These are phyloP conservation scores for Lochmaea capreae DNA, from an alignment of 2,888 invertebrate species.

Conservation along the genomic window DNA sequence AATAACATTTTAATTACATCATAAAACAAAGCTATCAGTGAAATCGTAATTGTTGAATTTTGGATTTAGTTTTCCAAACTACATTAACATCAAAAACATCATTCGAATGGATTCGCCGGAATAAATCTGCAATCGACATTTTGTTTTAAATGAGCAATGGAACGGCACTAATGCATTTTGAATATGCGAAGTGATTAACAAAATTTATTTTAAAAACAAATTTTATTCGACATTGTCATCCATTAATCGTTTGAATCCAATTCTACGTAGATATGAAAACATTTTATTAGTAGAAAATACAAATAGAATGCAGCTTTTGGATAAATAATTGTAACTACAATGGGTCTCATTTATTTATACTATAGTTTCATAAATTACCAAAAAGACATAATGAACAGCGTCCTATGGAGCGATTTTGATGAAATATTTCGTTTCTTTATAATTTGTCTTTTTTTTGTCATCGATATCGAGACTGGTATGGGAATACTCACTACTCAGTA, in stretches of 20 bases:
- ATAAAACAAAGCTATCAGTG: background rate
- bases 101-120: background rate
- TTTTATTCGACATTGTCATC: background rate
- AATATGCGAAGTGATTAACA: background rate
- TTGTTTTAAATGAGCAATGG: background rate
- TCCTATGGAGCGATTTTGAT: no score
- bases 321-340: background rate
- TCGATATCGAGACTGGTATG: no score
- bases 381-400: no score
- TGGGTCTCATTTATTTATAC: no score
- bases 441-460: no score
- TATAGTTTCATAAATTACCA: no score
- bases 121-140: constrained; percentile 7
- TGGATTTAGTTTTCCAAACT: background rate
- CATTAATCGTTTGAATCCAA: background rate
- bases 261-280: background rate
- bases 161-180: background rate
- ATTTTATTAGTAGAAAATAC: background rate
- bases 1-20: background rate
- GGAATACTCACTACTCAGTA: no score
- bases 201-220: constrained; percentile 5
- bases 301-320: background rate
- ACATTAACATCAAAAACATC: constrained; percentile 7
- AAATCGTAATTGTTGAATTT: constrained; percentile 2
- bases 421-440: no score